Conservation (phyloP, 2,113 vertebrate species). For the Gambusia affinis region DNA sequence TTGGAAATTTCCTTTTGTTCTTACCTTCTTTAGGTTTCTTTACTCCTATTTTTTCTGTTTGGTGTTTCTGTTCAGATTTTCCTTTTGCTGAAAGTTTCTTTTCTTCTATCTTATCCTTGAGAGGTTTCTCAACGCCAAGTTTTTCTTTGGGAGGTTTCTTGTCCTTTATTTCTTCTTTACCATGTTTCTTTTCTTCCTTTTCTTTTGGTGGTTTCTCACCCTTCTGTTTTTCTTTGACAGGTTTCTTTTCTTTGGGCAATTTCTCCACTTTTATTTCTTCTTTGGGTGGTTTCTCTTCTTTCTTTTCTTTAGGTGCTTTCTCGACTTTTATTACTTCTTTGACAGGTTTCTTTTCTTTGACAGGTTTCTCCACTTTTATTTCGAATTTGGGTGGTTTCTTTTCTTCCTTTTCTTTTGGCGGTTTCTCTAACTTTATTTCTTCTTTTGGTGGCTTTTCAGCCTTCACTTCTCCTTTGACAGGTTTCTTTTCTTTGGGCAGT, state of each 20-base stretch:
- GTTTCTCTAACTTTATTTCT: neutral
- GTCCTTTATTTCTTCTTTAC: neutral
- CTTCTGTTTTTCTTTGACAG: neutral
- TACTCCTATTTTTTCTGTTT: neutral
- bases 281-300: conserved; percentile 1
- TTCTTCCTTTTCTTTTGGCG: neutral
- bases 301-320: neutral
- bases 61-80: neutral
- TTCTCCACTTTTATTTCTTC: neutral
- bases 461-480: no score
- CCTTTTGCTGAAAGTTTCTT: neutral
- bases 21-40: neutral
- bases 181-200: neutral
- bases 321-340: neutral
- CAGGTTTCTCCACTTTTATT: no score
- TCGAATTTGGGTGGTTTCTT: neutral
- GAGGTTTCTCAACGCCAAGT: neutral
- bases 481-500: neutral
- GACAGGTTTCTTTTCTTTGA: neutral
- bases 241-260: neutral
- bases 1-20: neutral
- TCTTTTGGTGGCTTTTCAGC: no score
- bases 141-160: neutral
- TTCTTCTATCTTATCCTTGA: neutral
- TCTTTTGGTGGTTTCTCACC: neutral